Conservation (phyloP, 2,113 vertebrate species). For the Lates calcarifer region DNA sequence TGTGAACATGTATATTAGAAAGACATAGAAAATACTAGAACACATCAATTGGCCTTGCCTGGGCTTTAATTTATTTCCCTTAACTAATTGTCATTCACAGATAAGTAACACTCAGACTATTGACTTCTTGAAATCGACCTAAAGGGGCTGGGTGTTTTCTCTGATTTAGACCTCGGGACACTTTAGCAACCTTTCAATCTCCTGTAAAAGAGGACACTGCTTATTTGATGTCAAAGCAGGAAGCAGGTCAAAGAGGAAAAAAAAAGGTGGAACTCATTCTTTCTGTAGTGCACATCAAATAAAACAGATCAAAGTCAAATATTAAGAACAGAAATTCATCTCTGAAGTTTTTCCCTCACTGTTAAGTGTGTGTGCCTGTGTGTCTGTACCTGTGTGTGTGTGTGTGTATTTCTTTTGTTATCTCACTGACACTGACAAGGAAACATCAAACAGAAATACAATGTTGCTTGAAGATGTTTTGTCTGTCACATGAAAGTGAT, state of each 20-base stretch:
- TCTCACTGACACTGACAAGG: slow-evolving; percentile 46
- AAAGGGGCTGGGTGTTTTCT: slow-evolving; percentile 1
- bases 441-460: slow-evolving; percentile 62
- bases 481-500: slow-evolving; percentile 71
- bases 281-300: slow-evolving; percentile 75
- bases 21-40: not conserved
- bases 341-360: slow-evolving; percentile 51
- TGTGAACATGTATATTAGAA: not conserved
- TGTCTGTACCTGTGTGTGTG: slow-evolving; percentile 8
- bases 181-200: slow-evolving; percentile 49
- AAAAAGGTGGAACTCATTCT: slow-evolving; percentile 60
- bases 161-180: slow-evolving; percentile 43
- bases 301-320: slow-evolving; percentile 79
- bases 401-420: slow-evolving; percentile 51
- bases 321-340: slow-evolving; percentile 70
- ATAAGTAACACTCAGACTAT: not conserved
- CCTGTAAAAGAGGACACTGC: slow-evolving; percentile 41
- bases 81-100: not conserved
- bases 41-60: not conserved
- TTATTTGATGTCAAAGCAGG: slow-evolving; percentile 60
- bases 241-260: slow-evolving; percentile 53
- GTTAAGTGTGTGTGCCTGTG: not conserved
- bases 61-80: not conserved
- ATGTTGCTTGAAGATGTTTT: slow-evolving; percentile 48
- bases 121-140: slow-evolving; percentile 27